These are phyloP conservation scores for Nothocercus nigrocapillus DNA, from an alignment of 2,113 vertebrate genomes.

Conservation along the genomic window DNA sequence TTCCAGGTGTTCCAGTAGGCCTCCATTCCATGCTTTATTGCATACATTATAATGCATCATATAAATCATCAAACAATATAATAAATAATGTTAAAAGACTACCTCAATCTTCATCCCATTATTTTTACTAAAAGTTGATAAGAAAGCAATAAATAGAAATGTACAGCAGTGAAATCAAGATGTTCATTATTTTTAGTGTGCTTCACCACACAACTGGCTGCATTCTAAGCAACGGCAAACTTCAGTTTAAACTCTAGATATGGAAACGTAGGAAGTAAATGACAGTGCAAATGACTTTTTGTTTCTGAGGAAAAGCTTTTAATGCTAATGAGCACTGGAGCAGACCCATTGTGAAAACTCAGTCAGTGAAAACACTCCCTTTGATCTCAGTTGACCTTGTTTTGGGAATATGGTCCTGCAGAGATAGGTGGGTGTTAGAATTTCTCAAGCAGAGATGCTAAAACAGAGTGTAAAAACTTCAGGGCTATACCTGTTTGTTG, in stretches of 20 bases:
- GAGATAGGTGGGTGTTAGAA: not conserved
- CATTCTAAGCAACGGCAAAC: not conserved
- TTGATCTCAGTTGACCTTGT: not conserved
- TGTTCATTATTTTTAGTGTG: not conserved
- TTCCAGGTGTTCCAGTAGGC: slow-evolving; percentile 43
- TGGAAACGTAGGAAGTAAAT: slow-evolving; percentile 26
- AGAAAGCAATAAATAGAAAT: not conserved
- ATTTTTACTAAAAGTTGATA: slow-evolving; percentile 4
- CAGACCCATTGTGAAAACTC: not conserved
- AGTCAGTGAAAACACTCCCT: not conserved
- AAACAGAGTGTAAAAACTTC: not conserved
- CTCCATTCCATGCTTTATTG: slow-evolving; percentile 65
- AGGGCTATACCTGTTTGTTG: not conserved
- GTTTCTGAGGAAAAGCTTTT: slow-evolving; percentile 4
- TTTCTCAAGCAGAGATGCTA: not conserved
- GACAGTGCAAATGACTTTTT: not conserved
- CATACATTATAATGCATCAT: slow-evolving; percentile 55
- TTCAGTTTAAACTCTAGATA: not conserved
- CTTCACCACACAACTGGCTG: not conserved
- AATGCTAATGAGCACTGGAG: not conserved
- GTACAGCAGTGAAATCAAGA: not conserved
- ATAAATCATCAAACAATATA: slow-evolving; percentile 36
- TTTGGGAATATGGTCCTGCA: not conserved
- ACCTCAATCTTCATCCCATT: not conserved
- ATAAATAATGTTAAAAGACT: not conserved